These are phyloP conservation scores for Chrysomela aeneicollis DNA, from an alignment of 2,888 invertebrate species.

Conservation along the genomic window DNA sequence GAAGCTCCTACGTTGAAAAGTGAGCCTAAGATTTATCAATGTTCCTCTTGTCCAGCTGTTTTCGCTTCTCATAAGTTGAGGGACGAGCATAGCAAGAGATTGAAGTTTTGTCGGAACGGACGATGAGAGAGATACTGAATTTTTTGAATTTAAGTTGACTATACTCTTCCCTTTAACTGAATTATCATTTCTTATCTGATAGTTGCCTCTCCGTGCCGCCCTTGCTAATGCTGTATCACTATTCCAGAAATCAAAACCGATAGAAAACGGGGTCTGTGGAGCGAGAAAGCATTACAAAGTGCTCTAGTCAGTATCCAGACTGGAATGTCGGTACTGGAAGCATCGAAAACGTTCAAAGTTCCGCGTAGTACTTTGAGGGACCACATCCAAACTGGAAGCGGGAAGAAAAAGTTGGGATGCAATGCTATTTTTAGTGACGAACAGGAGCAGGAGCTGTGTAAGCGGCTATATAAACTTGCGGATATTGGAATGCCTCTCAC, in stretches of 20 bases:
- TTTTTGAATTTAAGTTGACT: too few relatives aligned
- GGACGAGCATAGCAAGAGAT: not conserved
- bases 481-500: conserved; percentile 12
- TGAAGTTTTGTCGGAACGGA: not conserved
- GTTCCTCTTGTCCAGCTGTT: not conserved
- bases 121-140: too few relatives aligned
- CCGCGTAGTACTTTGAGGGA: not conserved
- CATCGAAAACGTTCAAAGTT: not conserved
- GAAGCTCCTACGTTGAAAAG: too few relatives aligned
- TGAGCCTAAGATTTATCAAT: too few relatives aligned
- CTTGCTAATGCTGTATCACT: not conserved
- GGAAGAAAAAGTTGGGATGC: not conserved
- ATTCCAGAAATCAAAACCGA: not conserved
- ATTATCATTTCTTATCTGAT: too few relatives aligned
- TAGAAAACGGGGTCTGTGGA: not conserved
- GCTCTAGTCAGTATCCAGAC: not conserved
- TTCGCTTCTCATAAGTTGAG: not conserved
- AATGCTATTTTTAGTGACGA: not conserved
- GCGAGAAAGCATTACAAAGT: not conserved
- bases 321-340: not conserved
- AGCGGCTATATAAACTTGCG: not conserved
- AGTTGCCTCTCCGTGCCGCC: too few relatives aligned
- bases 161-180: too few relatives aligned
- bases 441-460: conserved; percentile 5
- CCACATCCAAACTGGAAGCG: not conserved